phyloP scores from a whole-genome alignment of 2,888 invertebrate genomes.

The Mimumesa dahlbomi region DNA sequence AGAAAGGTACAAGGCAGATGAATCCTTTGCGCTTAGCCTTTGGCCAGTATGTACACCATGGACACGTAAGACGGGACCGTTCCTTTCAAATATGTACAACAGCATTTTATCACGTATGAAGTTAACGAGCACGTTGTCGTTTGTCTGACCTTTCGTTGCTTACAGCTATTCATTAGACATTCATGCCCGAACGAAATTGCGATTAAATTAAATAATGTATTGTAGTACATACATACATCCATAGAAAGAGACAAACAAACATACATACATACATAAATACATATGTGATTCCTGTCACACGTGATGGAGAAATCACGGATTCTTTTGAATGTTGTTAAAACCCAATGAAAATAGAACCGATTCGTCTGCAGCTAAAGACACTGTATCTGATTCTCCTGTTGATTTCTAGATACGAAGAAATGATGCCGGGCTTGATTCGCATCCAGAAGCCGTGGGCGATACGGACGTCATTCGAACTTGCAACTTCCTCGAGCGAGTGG shows the following conservation, averaged over 20 bases:
- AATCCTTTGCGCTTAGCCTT: constrained; percentile 9
- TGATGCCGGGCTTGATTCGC: constrained; percentile 52
- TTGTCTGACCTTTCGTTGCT: constrained; percentile 29
- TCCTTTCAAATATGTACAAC: background rate
- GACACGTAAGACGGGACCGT: background rate
- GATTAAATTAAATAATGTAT: background rate
- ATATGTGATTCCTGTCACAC: no score
- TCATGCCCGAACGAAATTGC: background rate
- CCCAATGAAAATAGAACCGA: no score
- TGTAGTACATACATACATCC: no score
- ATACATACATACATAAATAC: no score
- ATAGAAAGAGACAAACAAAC: no score
- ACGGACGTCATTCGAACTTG: constrained; percentile 52
- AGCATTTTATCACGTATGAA: constrained; percentile 26
- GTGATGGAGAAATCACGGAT: no score
- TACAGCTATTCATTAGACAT: background rate
- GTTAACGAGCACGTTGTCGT: constrained; percentile 17
- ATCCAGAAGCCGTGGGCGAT: constrained; percentile 63
- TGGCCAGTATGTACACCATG: background rate
- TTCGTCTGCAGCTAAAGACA: no score
- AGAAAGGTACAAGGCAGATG: constrained; percentile 39
- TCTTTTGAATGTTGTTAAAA: no score
- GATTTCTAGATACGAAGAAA: constrained; percentile 25
- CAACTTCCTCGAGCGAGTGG: constrained; percentile 54
- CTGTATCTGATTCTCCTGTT: constrained; percentile 19